Evolutionary conservation across 2,797 vertebrate species (phyloP), one percentile per base, ranked within the genome.

Genomic region (Phylloscopus collybita): DNA sequence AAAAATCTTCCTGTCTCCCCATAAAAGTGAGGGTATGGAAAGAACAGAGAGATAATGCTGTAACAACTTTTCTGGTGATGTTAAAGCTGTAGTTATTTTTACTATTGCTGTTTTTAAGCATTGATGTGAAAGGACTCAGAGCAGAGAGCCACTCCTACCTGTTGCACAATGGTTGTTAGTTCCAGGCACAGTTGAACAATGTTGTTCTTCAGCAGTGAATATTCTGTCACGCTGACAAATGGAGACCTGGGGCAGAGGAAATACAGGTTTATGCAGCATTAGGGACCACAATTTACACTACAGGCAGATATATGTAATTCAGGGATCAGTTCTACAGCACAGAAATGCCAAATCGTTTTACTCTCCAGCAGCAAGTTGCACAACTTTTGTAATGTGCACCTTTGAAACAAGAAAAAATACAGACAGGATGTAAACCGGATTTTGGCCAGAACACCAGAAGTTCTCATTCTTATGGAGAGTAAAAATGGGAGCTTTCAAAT

Each of bases 161-260:
- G 99, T 98, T 99, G 99, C 96, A 99, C 99, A 82, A 99, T 99
- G 96, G 99, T 98, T 83, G 99, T 99, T 96, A 99, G 97, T 98
- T 99, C 99, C 97, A 99, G 97, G 98, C 99, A 99, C 98, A 99
- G 98, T 98, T 99, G 99, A 97, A 99, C 99, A 83, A 99, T 99
- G 97, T 99, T 98, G 97, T 98, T 99, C 98, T 99, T 99, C 97
- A 99, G 98, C 96, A 99, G 98, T 32, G 99, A 99, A 96, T 99
- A 99, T 97, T 99, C 99, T 70, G 99, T 98, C 98, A 99, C 99
- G 16, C 98, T 99, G 97, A 99, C 99, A 94, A 99, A 99, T 1
- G 99, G 99, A 97, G 99, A 98, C 98, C 99, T 99, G 97, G 40
- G 94, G 87, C 32, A 97, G 76, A 95, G 83, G 49, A 82, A 95